These are phyloP conservation scores for Hypothenemus hampei DNA, from an alignment of 1,140 invertebrate genomes.

Conservation along the genomic window DNA sequence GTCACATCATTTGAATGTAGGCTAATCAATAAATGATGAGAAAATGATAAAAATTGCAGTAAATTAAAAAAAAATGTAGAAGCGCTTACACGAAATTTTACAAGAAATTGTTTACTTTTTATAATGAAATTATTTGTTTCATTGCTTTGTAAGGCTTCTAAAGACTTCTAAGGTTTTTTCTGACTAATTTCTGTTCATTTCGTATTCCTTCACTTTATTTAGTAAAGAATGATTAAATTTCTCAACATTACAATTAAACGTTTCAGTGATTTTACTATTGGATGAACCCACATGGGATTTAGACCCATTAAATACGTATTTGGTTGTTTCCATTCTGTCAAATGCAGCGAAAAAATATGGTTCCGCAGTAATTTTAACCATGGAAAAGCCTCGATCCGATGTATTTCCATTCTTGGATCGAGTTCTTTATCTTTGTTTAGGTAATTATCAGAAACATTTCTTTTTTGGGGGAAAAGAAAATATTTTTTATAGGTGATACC, in stretches of 20 bases:
- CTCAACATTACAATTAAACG: not conserved
- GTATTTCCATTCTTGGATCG: constrained; percentile 87
- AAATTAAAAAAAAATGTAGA: too few species aligned
- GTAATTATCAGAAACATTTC: not conserved
- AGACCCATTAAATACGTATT: constrained; percentile 86
- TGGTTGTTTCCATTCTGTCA: constrained; percentile 86
- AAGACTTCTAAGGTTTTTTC: too few species aligned
- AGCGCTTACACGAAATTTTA: too few species aligned
- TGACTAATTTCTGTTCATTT: not conserved
- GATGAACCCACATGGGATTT: constrained; percentile 89
- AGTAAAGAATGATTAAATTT: not conserved
- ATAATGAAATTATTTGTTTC: too few species aligned
- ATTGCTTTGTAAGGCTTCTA: too few species aligned
- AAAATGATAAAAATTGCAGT: too few species aligned
- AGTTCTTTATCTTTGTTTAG: constrained; percentile 74
- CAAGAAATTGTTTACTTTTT: too few species aligned
- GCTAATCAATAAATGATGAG: too few species aligned
- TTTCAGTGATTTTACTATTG: constrained; percentile 71
- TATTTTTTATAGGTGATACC: constrained; percentile 60
- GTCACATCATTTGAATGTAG: too few species aligned
- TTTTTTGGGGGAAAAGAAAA: not conserved
- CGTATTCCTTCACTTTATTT: not conserved
- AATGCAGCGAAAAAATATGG: constrained; percentile 88
- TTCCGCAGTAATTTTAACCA: constrained; percentile 80
- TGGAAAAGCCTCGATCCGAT: constrained; percentile 90